Evolutionary conservation across 2,113 vertebrate genomes (phyloP).

Genomic region (Vidua chalybeata): DNA sequence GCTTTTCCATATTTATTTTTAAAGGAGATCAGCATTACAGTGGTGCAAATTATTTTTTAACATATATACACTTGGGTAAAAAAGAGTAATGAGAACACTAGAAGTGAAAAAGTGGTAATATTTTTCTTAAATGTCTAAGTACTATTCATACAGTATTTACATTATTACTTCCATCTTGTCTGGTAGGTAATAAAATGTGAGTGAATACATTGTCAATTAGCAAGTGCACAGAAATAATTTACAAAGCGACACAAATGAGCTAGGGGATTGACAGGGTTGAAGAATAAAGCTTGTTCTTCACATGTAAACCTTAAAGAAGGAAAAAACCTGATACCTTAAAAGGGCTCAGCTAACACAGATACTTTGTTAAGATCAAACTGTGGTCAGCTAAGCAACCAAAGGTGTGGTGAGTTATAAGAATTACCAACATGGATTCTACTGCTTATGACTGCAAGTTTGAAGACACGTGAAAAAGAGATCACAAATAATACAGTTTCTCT

Average conservation of each 20-base stretch:
- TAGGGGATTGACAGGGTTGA: background rate
- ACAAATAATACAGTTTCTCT: background rate
- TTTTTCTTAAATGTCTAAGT: background rate
- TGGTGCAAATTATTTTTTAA: background rate
- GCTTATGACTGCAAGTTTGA: background rate
- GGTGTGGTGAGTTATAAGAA: background rate
- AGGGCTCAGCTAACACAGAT: background rate
- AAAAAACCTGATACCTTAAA: background rate
- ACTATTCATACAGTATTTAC: background rate
- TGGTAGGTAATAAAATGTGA: background rate
- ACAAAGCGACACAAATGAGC: background rate
- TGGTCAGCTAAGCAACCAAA: background rate
- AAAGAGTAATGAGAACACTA: background rate
- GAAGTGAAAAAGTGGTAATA: background rate
- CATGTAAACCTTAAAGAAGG: background rate
- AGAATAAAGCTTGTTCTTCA: background rate
- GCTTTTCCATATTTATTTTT: slow-evolving; percentile 49
- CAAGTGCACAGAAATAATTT: background rate
- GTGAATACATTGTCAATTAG: background rate
- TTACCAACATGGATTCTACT: background rate
- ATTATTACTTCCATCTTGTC: background rate
- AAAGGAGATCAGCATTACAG: slow-evolving; percentile 24
- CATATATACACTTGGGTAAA: background rate
- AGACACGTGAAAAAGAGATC: background rate
- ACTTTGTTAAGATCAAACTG: background rate